These are phyloP conservation scores for Paracanthobrama guichenoti DNA, from an alignment of 2,113 vertebrate genomes.

Conservation along the genomic window DNA sequence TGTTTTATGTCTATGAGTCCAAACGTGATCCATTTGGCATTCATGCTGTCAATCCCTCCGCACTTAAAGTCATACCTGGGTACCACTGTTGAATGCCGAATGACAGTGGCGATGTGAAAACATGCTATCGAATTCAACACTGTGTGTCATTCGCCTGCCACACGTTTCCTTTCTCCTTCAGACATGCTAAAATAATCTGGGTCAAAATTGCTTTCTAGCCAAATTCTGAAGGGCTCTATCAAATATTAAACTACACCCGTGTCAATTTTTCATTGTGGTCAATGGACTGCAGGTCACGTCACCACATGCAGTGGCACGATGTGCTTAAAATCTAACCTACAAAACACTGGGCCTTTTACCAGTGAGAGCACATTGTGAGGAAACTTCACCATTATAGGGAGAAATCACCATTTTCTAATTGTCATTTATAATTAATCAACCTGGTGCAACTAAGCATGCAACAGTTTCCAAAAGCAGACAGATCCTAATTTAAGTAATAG, in stretches of 20 bases:
- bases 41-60: too few species aligned
- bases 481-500: not conserved
- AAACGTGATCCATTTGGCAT: too few species aligned
- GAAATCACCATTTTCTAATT: too few species aligned
- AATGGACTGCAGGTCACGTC: conserved; percentile 50
- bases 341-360: not conserved
- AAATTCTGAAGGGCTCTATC: conserved; percentile 49
- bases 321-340: not conserved
- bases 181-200: not conserved
- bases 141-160: not conserved
- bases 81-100: too few species aligned
- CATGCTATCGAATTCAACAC: not conserved
- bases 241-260: conserved; percentile 64
- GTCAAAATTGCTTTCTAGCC: conserved; percentile 18
- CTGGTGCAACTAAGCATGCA: not conserved
- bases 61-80: too few species aligned
- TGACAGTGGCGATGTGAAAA: too few species aligned
- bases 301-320: not conserved
- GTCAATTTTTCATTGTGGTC: conserved; percentile 60
- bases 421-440: not conserved
- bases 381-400: not conserved
- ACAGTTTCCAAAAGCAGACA: not conserved
- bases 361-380: not conserved
- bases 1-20: too few species aligned
- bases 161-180: not conserved